Percentiles rank a stretch among this genome's conserved stretches.
phyloP scores from a whole-genome alignment of 2,113 vertebrate genomes.

The Phaethornis superciliosus region DNA sequence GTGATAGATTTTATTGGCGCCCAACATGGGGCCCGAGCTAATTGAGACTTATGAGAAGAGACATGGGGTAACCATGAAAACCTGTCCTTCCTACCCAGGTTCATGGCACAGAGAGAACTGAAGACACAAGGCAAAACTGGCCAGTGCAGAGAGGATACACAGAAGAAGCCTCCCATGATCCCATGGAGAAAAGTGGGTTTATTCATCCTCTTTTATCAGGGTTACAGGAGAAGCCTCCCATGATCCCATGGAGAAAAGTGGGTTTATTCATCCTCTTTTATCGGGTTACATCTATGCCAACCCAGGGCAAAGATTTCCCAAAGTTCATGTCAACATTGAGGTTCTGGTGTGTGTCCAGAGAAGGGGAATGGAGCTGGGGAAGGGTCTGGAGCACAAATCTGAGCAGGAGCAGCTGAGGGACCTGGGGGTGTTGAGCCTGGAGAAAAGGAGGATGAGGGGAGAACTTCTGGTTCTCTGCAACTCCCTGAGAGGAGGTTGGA shows the following conservation, averaged over 20 bases:
- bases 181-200: neutral
- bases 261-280: neutral
- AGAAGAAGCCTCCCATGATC: neutral
- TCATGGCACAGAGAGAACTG: neutral
- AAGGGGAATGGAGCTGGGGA: no score
- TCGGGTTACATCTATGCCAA: neutral
- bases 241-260: no score
- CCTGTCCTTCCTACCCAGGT: neutral
- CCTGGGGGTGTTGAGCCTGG: no score
- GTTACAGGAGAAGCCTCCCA: neutral
- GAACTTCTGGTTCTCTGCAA: no score
- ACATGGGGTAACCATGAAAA: neutral
- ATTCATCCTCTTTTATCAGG: neutral
- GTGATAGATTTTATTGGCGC: no score
- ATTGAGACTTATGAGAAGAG: no score
- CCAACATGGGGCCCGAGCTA: no score
- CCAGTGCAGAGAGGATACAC: neutral
- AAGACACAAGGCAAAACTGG: neutral
- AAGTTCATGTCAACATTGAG: neutral
- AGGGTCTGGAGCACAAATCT: no score
- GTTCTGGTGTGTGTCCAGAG: no score
- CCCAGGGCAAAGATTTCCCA: neutral
- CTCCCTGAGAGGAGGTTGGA: no score
- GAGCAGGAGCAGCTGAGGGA: no score
- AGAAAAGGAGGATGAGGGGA: no score